phyloP scores from a whole-genome alignment of 2,888 invertebrate genomes.

The Callimorpha dominula region DNA sequence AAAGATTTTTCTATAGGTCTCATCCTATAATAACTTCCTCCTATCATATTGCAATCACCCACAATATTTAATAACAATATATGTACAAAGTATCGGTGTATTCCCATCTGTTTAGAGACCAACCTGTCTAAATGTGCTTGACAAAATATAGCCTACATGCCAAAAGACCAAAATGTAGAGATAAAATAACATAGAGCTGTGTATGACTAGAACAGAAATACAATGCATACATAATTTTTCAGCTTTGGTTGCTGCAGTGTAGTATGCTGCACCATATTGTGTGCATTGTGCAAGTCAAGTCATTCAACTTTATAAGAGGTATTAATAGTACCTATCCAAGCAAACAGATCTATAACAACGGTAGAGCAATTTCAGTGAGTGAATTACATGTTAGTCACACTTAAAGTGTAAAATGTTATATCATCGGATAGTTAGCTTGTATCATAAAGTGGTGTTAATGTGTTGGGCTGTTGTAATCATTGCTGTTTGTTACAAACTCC shows the following conservation, averaged over 20 bases:
- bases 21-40: conserved; percentile 23
- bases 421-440: conserved; percentile 55
- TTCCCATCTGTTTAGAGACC: not conserved
- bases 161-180: conserved; percentile 18
- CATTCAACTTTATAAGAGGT: not conserved
- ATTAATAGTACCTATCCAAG: not conserved
- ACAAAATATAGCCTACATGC: conserved; percentile 7
- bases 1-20: conserved; percentile 31
- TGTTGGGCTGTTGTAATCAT: conserved; percentile 71
- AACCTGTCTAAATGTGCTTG: not conserved
- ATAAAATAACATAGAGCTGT: conserved; percentile 12
- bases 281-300: not conserved
- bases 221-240: not conserved
- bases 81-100: not conserved
- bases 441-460: conserved; percentile 62
- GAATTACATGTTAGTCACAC: conserved; percentile 56
- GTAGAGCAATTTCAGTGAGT: conserved; percentile 39
- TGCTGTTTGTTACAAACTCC: conserved; percentile 68
- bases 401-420: conserved; percentile 58
- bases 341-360: conserved; percentile 13
- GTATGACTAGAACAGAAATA: not conserved
- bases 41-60: conserved; percentile 13
- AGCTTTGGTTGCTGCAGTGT: not conserved
- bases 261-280: not conserved
- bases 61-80: conserved; percentile 5